Evolutionary conservation across 2,113 vertebrate species (phyloP), one percentile per base, ranked within the genome.

Genomic region (Podarcis muralis): DNA sequence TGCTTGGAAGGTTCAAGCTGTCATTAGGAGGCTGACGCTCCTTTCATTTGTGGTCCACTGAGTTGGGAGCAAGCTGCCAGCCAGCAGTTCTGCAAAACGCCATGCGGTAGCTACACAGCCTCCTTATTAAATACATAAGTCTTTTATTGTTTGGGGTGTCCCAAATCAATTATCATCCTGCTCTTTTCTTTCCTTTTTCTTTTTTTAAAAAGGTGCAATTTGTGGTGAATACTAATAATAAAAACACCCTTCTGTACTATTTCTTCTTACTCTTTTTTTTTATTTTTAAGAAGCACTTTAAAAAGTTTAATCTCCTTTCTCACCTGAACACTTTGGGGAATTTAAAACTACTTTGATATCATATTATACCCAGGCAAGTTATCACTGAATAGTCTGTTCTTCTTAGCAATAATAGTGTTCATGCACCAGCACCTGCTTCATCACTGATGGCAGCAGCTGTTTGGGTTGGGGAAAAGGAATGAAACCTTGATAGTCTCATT

Each of bases 241-340:
- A 23, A 89, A 90, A 57, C 89, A n/a, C 32, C 53, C 43, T 86
- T 88, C 89, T 69, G 74, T 30, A 12, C 35, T 22, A 12, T 77
- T 85, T 85, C 48, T 71, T 20, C 75, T 83, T 48, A 35, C 16
- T 16, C 18, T 35, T 53, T 32, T 32, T 22, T 16, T 72, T 32
- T n/a, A n/a, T 25, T 37, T 23, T 0, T n/a, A 87, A 91, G n/a
- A 65, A 66, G 89, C 89, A 76, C 0, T 62, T 81, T 91, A 91
- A 84, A 92, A 77, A 66, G 74, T 96, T 94, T 92, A 93, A 89
- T 89, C 93, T 95, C 74, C 5, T 89, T 94, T 95, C 92, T 95
- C 93, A 96, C 91, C 86, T 94, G 94, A 93, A n/a, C 90, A 93
- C 92, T 97, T 96, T 83, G 86, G 87, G 91, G 91, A 94, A 96